Evolutionary conservation across 2,888 invertebrate species (phyloP).

Genomic region (Stenoptilia bipunctidactyla): DNA sequence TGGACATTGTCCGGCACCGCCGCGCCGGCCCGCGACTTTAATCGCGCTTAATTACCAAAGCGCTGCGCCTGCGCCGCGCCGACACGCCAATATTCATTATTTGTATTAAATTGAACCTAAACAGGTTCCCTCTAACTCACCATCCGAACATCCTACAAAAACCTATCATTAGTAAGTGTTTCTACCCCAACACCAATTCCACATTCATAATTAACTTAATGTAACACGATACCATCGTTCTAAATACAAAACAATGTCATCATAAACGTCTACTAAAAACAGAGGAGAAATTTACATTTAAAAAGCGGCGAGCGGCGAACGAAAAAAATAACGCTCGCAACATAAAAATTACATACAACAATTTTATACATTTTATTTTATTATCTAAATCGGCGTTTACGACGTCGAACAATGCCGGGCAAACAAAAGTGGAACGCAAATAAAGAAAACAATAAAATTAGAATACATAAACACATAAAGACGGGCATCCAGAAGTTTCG

Average conservation of each 20-base stretch:
- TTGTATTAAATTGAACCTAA: conserved; percentile 60
- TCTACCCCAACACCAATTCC: too few relatives aligned
- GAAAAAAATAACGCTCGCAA: conserved; percentile 11
- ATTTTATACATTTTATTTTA: conserved; percentile 62
- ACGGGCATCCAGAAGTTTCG: conserved; percentile 53
- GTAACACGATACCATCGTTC: too few relatives aligned
- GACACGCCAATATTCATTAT: conserved; percentile 57
- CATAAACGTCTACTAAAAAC: neutral
- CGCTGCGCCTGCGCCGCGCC: conserved; percentile 55
- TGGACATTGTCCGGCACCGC: too few relatives aligned
- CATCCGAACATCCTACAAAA: too few relatives aligned
- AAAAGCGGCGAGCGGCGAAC: conserved; percentile 1
- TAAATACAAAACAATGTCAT: too few relatives aligned
- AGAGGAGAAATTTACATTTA: neutral
- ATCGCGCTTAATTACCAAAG: conserved; percentile 62
- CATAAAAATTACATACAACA: conserved; percentile 18
- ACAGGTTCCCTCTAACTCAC: conserved; percentile 28
- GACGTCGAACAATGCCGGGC: conserved; percentile 66
- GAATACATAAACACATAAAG: conserved; percentile 71
- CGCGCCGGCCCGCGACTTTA: conserved; percentile 38
- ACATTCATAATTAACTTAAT: too few relatives aligned
- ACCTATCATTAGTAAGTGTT: too few relatives aligned
- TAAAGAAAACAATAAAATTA: conserved; percentile 72
- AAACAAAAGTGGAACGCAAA: conserved; percentile 71
- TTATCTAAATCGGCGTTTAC: conserved; percentile 70